These are phyloP conservation scores for Cordilura impudica DNA, from an alignment of 2,888 invertebrate genomes.

Conservation along the genomic window DNA sequence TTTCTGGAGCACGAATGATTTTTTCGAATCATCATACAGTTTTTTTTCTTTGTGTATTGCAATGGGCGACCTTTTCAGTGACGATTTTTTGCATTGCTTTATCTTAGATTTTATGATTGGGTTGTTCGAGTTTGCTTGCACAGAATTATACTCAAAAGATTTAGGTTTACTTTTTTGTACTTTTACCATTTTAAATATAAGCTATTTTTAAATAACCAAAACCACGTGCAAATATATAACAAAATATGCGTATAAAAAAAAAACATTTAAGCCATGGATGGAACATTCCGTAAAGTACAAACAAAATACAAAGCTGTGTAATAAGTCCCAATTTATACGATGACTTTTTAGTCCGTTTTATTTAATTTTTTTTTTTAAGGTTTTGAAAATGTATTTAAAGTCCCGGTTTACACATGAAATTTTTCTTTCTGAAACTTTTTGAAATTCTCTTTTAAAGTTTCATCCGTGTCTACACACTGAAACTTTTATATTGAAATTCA, in stretches of 20 bases:
- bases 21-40: background rate
- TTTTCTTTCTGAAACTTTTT: no score
- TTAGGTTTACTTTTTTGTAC: constrained; percentile 60
- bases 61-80: background rate
- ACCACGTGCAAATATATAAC: constrained; percentile 10
- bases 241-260: no score
- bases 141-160: constrained; percentile 21
- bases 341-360: no score
- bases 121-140: background rate
- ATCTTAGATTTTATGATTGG: background rate
- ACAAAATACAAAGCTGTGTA: no score
- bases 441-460: no score
- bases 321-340: no score
- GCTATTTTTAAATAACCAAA: background rate
- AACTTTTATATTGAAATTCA: no score
- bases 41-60: background rate
- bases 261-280: no score
- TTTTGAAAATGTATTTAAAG: no score
- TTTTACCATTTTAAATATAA: constrained; percentile 62
- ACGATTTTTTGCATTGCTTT: background rate
- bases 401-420: no score
- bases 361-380: no score
- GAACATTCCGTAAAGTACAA: constrained; percentile 38
- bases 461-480: no score
- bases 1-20: background rate